Conservation (phyloP, 2,797 vertebrate species). For the Sebastes hubbsi region DNA sequence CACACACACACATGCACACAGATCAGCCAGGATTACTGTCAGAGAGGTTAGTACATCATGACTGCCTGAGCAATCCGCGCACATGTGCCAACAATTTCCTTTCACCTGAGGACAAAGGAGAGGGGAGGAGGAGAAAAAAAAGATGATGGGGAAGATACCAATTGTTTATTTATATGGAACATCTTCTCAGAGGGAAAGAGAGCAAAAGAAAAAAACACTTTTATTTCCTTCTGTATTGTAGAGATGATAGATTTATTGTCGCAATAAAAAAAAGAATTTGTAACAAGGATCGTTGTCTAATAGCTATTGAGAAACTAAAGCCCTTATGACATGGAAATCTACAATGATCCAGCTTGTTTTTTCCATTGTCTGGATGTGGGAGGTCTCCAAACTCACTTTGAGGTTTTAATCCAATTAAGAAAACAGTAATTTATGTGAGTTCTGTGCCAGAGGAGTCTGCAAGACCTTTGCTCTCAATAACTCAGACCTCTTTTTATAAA, state of each 20-base stretch:
- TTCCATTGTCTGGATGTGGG: constrained; percentile 70
- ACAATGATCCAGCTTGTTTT: constrained; percentile 52
- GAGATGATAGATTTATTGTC: constrained; percentile 81
- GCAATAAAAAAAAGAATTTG: constrained; percentile 82
- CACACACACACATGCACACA: constrained; percentile 41
- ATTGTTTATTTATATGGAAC: constrained; percentile 77
- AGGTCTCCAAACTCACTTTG: constrained; percentile 76
- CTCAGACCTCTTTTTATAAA: constrained; percentile 52
- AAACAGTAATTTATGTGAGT: constrained; percentile 68
- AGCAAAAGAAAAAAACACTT: neutral
- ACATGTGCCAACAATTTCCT: constrained; percentile 76
- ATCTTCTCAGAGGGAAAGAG: constrained; percentile 45
- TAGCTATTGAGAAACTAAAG: constrained; percentile 65
- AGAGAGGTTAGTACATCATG: constrained; percentile 64
- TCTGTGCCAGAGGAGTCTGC: constrained; percentile 55
- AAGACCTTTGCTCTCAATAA: constrained; percentile 70
- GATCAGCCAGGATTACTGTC: constrained; percentile 80
- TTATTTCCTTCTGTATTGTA: constrained; percentile 51
- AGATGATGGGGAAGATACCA: constrained; percentile 60
- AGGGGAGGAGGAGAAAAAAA: constrained; percentile 23
- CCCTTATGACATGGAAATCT: constrained; percentile 70
- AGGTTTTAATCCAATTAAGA: constrained; percentile 79
- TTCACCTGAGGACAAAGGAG: constrained; percentile 73
- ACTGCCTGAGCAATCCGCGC: constrained; percentile 68
- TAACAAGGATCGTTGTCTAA: constrained; percentile 64